Evolutionary conservation across 2,797 vertebrate species (phyloP).

Genomic region (Danio albolineatus): DNA sequence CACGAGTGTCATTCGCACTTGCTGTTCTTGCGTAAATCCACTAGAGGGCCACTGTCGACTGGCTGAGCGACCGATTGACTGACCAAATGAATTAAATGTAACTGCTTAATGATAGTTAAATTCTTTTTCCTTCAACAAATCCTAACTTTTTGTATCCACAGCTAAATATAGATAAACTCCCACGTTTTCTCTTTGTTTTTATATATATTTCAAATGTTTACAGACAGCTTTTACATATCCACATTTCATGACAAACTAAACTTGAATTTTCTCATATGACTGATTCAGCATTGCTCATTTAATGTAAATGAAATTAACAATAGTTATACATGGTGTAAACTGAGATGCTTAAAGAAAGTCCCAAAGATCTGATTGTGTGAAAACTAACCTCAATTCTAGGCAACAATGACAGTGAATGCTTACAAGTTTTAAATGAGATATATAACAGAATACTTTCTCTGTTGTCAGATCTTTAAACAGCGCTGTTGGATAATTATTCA

Average conservation of each 20-base stretch:
- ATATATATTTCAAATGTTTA: too few species aligned
- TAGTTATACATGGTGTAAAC: neutral
- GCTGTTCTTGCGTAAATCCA: too few species aligned
- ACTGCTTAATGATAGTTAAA: too few species aligned
- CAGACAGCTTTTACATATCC: too few species aligned
- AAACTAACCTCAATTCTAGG: slow-evolving; percentile 27
- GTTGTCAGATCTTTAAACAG: slow-evolving; percentile 16
- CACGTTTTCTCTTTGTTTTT: too few species aligned
- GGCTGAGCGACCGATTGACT: too few species aligned
- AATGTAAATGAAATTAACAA: neutral
- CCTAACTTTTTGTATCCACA: too few species aligned
- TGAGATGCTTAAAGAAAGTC: neutral
- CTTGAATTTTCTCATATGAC: neutral
- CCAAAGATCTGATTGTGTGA: neutral
- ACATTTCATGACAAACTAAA: neutral
- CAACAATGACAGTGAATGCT: slow-evolving; percentile 19
- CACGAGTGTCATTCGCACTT: too few species aligned
- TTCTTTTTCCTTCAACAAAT: too few species aligned
- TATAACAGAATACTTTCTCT: slow-evolving; percentile 35
- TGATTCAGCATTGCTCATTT: neutral
- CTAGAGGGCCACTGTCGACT: too few species aligned
- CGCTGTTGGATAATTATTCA: neutral
- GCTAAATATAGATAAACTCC: too few species aligned
- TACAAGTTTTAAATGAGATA: slow-evolving; percentile 38
- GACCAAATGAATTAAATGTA: too few species aligned